Evolutionary conservation across 2,797 vertebrate genomes (phyloP), one percentile per base, ranked within the genome.

Genomic region (Ibycter americanus): DNA sequence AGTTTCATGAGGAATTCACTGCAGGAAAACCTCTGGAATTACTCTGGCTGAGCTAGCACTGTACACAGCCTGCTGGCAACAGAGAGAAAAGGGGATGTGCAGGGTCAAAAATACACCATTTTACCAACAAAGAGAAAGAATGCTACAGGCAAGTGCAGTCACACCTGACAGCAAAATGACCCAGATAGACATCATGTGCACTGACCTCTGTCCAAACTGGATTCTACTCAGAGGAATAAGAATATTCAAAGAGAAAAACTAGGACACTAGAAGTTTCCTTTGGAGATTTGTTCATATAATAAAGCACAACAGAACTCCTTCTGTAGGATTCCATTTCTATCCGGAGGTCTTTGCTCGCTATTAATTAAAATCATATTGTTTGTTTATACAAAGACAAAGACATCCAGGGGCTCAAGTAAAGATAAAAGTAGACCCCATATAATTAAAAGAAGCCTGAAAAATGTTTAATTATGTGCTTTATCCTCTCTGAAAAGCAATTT

Each of bases 331-430:
- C 54, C 32, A 4, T 66, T 94, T 91, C 76, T 97, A 32, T 89
- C 83, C 93, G 29, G 86, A 87, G 83, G 83, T 96, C 78, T 85
- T 92, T 70, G 76, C 55, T 84, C 36, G 38, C 70, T 93, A 90
- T 87, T 96, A 89, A 96, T 96, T 94, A 96, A 94, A 96, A 83
- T 31, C n/a, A 38, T 72, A 86, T 83, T 93, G 81, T 71, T 65
- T 87, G 62, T 93, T 91, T 83, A 90, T 47, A 90, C 15, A 81
- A 44, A 44, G 52, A 83, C 65, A 91, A 89, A 95, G 91, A 80
- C 62, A 81, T 90, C 65, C 83, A 68, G 22, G 8, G 65, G 29
- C 72, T 89, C 55, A 65, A 94, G 66, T 29, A 72, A 76, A 90
- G 82, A 91, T 71, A 67, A 73, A 96, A 84, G 56, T 71, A 89